These are phyloP conservation scores for Muscicapa comitata DNA, from an alignment of 2,797 vertebrate species.

Conservation along the genomic window DNA sequence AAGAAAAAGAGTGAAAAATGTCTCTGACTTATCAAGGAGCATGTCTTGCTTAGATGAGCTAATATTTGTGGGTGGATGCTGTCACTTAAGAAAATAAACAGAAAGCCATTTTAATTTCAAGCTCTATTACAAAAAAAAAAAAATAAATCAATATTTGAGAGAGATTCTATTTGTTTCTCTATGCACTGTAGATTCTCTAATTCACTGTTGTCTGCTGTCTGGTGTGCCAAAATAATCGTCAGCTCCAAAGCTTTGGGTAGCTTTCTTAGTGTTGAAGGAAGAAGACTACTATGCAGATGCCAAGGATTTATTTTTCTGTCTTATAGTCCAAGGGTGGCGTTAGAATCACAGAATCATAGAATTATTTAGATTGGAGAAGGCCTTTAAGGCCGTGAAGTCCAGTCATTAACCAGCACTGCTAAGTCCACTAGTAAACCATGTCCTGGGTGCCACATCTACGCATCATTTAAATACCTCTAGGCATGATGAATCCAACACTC, in stretches of 20 bases:
- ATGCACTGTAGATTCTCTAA: background rate
- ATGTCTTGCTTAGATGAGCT: background rate
- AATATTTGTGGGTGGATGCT: background rate
- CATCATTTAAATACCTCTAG: background rate
- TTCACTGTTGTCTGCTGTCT: background rate
- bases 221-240: background rate
- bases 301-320: background rate
- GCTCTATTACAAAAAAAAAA: background rate
- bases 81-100: background rate
- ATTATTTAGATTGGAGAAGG: background rate
- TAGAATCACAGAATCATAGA: background rate
- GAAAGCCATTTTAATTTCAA: conserved; percentile 52
- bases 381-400: background rate
- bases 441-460: background rate
- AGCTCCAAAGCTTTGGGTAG: background rate
- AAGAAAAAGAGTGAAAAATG: background rate
- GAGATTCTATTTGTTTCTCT: background rate
- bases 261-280: background rate
- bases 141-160: conserved; percentile 7
- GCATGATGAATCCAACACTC: background rate
- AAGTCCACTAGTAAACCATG: background rate
- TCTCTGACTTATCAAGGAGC: background rate
- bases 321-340: background rate
- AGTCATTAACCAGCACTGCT: background rate
- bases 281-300: background rate